These are phyloP conservation scores for Tapirus terrestris DNA, from an alignment of 2,113 vertebrate species.

Conservation along the genomic window DNA sequence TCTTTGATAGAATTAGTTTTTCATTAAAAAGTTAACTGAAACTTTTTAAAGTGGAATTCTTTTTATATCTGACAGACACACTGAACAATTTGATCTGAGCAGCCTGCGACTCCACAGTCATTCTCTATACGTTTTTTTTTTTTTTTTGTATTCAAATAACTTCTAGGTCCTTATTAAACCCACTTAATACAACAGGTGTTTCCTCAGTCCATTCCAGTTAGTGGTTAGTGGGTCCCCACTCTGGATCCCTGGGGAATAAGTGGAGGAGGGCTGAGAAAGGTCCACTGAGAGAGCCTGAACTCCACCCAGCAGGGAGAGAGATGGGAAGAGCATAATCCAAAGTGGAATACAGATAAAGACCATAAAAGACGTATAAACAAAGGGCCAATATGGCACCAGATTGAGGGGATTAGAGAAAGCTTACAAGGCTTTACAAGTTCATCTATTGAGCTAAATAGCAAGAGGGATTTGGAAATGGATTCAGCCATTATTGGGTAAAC, in stretches of 20 bases:
- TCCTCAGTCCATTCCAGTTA: fast-evolving
- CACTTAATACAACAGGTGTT: not conserved
- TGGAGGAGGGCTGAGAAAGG: not conserved
- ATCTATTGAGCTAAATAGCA: not conserved
- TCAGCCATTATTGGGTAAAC: not conserved
- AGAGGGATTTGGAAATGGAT: not conserved
- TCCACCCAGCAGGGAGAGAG: no score
- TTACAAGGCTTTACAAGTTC: not conserved
- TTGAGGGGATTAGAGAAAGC: not conserved
- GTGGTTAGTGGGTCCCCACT: fast-evolving
- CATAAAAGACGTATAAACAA: fast-evolving
- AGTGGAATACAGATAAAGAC: no score
- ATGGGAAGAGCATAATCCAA: no score
- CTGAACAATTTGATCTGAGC: conserved; percentile 19
- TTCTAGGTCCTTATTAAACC: not conserved
- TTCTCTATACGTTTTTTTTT: not conserved
- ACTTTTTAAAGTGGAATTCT: conserved; percentile 55
- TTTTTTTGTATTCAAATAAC: not conserved
- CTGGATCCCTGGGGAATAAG: no score
- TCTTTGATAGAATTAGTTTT: conserved; percentile 66
- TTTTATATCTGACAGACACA: not conserved
- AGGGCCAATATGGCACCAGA: not conserved
- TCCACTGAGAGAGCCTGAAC: not conserved
- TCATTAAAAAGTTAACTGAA: conserved; percentile 72
- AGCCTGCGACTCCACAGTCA: not conserved